A percentile compares a stretch with the other conserved stretches of the same genome.
These are phyloP conservation scores for Cheilosia variabilis DNA, from an alignment of 2,888 invertebrate species.

Conservation along the genomic window DNA sequence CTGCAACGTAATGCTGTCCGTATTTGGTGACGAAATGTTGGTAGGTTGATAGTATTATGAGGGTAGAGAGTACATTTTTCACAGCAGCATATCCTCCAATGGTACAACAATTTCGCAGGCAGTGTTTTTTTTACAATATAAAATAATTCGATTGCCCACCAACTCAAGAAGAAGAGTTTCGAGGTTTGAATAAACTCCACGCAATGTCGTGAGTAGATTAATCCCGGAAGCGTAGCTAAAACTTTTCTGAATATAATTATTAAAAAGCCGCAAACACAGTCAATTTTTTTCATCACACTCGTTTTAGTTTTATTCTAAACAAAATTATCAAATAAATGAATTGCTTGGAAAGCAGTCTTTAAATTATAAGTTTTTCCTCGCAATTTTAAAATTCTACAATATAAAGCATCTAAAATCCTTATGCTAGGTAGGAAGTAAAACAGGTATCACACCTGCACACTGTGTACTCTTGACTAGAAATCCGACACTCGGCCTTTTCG, in stretches of 20 bases:
- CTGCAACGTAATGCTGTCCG: no score
- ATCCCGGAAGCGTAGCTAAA: neutral
- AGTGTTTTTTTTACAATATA: no score
- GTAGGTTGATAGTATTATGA: no score
- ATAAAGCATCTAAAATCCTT: constrained; percentile 44
- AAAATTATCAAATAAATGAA: neutral
- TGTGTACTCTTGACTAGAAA: constrained; percentile 86
- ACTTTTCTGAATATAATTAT: no score
- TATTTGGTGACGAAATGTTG: no score
- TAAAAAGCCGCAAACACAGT: neutral
- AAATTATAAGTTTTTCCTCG: constrained; percentile 40
- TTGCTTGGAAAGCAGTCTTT: constrained; percentile 59
- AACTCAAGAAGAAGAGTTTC: no score
- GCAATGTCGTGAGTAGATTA: no score
- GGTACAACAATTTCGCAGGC: no score
- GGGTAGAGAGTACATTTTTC: no score
- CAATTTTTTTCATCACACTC: neutral
- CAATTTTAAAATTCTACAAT: constrained; percentile 20
- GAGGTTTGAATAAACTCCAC: no score
- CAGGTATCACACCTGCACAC: constrained; percentile 1
- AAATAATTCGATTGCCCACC: no score
- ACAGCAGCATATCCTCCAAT: no score
- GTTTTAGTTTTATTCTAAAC: constrained; percentile 15
- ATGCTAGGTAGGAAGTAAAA: constrained; percentile 27
- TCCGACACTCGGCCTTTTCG: constrained; percentile 98